Evolutionary conservation across 2,113 vertebrate species (phyloP).

Genomic region (Tricholaema leucomelas): DNA sequence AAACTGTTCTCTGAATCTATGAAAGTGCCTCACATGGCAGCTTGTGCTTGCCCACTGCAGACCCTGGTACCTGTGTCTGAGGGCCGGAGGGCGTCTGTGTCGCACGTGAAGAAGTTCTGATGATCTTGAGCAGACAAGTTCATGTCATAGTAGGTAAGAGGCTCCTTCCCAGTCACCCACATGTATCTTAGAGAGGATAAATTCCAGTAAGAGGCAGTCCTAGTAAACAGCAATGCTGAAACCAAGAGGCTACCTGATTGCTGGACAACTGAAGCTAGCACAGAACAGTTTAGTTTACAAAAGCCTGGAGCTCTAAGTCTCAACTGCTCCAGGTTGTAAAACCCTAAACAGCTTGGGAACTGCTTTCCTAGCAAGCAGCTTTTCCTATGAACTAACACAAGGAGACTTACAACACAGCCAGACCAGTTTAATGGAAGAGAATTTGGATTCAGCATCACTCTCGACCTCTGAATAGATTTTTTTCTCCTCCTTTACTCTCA

Average conservation of each 20-base stretch:
- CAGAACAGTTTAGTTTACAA: neutral
- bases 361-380: neutral
- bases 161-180: constrained; percentile 98
- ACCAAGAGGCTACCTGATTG: neutral
- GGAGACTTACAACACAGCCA: neutral
- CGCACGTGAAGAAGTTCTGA: constrained; percentile 96
- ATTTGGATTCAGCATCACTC: neutral
- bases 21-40: neutral
- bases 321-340: neutral
- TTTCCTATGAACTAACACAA: neutral
- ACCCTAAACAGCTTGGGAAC: neutral
- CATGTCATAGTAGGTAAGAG: constrained; percentile 98
- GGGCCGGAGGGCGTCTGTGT: constrained; percentile 89
- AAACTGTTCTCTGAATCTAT: no score
- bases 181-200: constrained; percentile 83
- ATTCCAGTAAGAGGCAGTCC: neutral
- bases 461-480: neutral
- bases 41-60: neutral
- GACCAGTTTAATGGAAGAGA: neutral
- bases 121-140: constrained; percentile 98
- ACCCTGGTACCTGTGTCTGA: constrained; percentile 87
- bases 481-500: neutral
- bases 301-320: neutral
- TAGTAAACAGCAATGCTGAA: neutral
- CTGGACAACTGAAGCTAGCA: neutral